phyloP scores from a whole-genome alignment of 2,113 vertebrate species.

The Notarius quadriscutis region DNA sequence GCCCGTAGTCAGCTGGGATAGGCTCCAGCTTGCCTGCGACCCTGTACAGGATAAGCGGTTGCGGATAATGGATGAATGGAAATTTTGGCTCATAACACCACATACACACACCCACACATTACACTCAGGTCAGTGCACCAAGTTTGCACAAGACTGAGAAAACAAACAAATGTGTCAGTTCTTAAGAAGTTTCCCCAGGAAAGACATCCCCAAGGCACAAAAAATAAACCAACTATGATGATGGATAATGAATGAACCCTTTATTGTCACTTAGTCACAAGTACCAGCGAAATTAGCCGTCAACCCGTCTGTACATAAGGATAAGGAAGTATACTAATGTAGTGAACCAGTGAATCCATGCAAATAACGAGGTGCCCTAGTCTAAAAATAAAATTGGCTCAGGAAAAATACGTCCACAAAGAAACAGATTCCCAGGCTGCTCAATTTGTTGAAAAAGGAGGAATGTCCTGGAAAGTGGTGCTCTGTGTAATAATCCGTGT shows the following conservation, averaged over 20 bases:
- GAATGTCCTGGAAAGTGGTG: not conserved
- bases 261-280: no score
- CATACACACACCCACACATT: not conserved
- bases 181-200: not conserved
- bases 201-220: not conserved
- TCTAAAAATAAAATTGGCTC: not conserved
- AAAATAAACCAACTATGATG: not conserved
- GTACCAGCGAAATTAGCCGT: no score
- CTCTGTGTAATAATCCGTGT: not conserved
- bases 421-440: not conserved
- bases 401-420: not conserved
- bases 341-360: not conserved
- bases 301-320: no score
- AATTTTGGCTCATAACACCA: no score
- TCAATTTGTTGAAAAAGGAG: not conserved
- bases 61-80: no score
- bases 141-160: not conserved
- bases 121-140: not conserved
- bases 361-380: not conserved
- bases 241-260: no score
- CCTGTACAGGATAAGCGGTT: no score
- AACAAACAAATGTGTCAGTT: not conserved
- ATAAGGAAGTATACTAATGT: not conserved
- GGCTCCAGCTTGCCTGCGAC: no score
- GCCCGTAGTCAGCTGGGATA: no score